A percentile compares a stretch with the other conserved stretches of the same genome.
Conservation (phyloP, 2,797 vertebrate species). For the Avahi laniger region DNA sequence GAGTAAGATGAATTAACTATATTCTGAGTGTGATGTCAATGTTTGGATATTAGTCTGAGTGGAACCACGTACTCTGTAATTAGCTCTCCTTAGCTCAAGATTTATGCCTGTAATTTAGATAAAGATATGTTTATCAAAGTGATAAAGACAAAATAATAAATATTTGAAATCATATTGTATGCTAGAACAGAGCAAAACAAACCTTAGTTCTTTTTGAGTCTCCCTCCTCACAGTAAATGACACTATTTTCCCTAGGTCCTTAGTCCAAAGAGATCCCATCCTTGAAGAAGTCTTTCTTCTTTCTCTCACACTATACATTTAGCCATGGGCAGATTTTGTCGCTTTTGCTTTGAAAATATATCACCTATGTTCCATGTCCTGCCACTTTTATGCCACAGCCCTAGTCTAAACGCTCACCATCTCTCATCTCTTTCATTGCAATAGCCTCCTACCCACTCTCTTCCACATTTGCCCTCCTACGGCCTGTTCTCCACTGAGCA, state of each 20-base stretch:
- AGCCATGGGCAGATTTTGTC: background rate
- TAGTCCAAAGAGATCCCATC: background rate
- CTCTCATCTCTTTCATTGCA: background rate
- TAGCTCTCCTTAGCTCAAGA: background rate
- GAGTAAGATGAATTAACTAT: background rate
- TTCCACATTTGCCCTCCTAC: background rate
- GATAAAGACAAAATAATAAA: background rate
- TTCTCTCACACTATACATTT: background rate
- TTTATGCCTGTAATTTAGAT: background rate
- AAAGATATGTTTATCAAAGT: background rate
- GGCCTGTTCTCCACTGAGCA: background rate
- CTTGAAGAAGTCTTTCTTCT: background rate
- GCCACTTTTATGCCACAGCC: background rate
- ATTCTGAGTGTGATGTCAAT: background rate
- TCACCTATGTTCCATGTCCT: background rate
- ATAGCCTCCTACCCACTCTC: background rate
- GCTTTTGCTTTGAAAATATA: background rate
- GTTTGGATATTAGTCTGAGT: background rate
- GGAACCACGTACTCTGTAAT: background rate
- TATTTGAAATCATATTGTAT: slow-evolving; percentile 6
- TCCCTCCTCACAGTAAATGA: background rate
- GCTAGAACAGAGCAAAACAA: background rate
- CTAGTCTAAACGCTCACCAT: background rate
- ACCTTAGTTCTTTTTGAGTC: background rate
- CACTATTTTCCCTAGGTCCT: background rate